Conservation (phyloP, 2,797 vertebrate species). For the Spinibarbus caldwelli region DNA sequence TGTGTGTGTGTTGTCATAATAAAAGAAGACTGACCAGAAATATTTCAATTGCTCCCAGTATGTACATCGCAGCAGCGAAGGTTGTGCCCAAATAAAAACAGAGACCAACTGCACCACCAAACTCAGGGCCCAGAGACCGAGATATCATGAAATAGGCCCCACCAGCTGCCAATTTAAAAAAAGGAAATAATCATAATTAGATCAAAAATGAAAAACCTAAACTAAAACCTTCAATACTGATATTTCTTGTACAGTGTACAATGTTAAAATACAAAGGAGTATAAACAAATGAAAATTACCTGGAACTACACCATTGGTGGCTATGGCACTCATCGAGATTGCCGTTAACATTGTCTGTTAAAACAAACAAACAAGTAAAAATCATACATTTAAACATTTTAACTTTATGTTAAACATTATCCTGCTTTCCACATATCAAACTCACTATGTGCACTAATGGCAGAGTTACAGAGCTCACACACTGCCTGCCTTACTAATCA, state of each 20-base stretch:
- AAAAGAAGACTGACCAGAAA: slow-evolving; percentile 80
- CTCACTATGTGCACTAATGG: neutral
- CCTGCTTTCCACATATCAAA: neutral
- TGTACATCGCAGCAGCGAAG: slow-evolving; percentile 98
- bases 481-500: neutral
- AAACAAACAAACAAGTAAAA: slow-evolving; percentile 2
- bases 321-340: slow-evolving; percentile 99
- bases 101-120: slow-evolving; percentile 96
- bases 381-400: neutral
- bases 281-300: slow-evolving; percentile 74
- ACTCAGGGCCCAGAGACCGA: slow-evolving; percentile 95
- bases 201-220: neutral
- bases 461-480: neutral
- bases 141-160: slow-evolving; percentile 99
- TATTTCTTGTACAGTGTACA: neutral
- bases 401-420: neutral
- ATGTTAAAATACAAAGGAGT: neutral
- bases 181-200: neutral
- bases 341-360: slow-evolving; percentile 95
- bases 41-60: slow-evolving; percentile 97
- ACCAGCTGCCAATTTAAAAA: slow-evolving; percentile 80
- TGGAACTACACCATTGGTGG: slow-evolving; percentile 98
- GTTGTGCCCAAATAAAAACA: slow-evolving; percentile 99
- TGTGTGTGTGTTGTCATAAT: neutral
- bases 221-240: neutral